These are phyloP conservation scores for Agrochola lota DNA, from an alignment of 2,888 invertebrate genomes.

Conservation along the genomic window DNA sequence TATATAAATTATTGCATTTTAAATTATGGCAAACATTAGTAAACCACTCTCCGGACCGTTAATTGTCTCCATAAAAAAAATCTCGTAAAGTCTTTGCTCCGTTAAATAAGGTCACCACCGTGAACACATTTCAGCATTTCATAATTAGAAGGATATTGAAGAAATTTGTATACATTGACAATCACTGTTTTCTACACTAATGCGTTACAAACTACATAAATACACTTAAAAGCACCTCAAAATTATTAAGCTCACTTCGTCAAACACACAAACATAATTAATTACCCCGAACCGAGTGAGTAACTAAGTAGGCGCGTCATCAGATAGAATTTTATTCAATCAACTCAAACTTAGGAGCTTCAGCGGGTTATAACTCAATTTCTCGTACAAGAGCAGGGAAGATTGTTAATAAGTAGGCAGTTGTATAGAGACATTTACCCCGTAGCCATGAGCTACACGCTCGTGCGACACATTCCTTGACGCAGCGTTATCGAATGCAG, in stretches of 20 bases:
- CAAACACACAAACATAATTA: slow-evolving; percentile 38
- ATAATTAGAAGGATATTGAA: neutral
- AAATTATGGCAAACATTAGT: too few relatives aligned
- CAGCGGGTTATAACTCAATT: slow-evolving; percentile 47
- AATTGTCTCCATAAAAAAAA: neutral
- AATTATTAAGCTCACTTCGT: slow-evolving; percentile 22
- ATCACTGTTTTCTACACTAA: neutral
- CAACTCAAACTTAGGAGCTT: slow-evolving; percentile 47
- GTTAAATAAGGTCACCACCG: too few relatives aligned
- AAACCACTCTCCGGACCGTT: too few relatives aligned
- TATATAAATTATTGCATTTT: too few relatives aligned
- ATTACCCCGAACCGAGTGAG: slow-evolving; percentile 27
- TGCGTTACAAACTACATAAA: neutral
- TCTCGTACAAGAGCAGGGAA: slow-evolving; percentile 16
- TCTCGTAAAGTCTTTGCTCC: neutral
- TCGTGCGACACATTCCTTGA: neutral
- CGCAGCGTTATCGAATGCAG: neutral
- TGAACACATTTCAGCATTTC: neutral
- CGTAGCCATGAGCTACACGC: too few relatives aligned
- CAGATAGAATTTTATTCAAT: slow-evolving; percentile 48
- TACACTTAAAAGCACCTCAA: neutral
- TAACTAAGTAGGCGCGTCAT: slow-evolving; percentile 26
- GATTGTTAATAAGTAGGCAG: slow-evolving; percentile 25
- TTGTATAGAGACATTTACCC: neutral
- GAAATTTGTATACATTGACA: neutral